Conservation (phyloP, 2,113 vertebrate species). For the Sebastes schlegelii region DNA sequence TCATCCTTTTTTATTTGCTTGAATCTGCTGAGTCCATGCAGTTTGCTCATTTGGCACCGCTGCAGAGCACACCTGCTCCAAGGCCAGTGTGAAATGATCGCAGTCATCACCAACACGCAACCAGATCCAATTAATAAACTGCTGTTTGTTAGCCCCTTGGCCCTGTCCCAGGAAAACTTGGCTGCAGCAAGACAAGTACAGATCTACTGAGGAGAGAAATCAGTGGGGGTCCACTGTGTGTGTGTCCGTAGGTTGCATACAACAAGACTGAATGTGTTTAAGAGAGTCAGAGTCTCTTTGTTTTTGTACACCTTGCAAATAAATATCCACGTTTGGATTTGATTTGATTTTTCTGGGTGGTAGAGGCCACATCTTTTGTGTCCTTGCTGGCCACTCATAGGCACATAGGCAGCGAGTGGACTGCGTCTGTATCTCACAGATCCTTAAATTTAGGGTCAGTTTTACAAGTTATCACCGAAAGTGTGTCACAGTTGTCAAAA, state of each 20-base stretch:
- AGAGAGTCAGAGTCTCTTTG: not conserved
- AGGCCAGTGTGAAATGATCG: constrained; percentile 68
- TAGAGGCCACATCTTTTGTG: constrained; percentile 9
- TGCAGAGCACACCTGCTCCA: constrained; percentile 58
- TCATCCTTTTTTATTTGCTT: constrained; percentile 44
- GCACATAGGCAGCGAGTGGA: not conserved
- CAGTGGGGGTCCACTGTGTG: constrained; percentile 3
- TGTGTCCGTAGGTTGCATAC: not conserved
- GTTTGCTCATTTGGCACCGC: constrained; percentile 55
- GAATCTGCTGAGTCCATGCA: constrained; percentile 51
- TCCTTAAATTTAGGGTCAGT: constrained; percentile 1
- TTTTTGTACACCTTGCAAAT: constrained; percentile 15
- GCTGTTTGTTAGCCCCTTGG: constrained; percentile 63
- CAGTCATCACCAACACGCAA: constrained; percentile 58
- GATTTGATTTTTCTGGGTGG: constrained; percentile 1
- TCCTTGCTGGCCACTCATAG: not conserved
- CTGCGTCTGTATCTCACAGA: not conserved
- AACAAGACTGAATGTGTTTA: too few species aligned
- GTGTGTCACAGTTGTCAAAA: not conserved
- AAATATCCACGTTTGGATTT: not conserved
- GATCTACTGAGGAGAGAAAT: constrained; percentile 29
- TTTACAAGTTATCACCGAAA: not conserved
- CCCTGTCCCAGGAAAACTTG: constrained; percentile 45
- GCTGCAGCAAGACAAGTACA: constrained; percentile 41
- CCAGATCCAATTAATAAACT: constrained; percentile 74